These are phyloP conservation scores for Cnemophilus loriae DNA, from an alignment of 2,113 vertebrate species.

Conservation along the genomic window DNA sequence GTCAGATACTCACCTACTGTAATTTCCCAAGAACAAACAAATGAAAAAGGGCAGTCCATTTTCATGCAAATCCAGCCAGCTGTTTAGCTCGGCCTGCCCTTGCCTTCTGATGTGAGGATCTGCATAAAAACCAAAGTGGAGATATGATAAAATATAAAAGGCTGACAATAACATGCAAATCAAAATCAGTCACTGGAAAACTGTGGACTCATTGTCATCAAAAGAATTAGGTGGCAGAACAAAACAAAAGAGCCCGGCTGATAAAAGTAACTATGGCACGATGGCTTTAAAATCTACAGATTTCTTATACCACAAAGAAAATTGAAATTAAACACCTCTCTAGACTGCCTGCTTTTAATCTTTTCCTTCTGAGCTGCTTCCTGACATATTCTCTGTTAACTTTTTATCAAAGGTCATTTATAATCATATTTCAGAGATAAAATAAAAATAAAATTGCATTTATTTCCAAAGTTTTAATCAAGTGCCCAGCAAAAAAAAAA, in stretches of 20 bases:
- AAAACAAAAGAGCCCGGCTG: slow-evolving; percentile 70
- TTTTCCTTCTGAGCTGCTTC: slow-evolving; percentile 44
- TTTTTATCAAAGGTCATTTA: slow-evolving; percentile 65
- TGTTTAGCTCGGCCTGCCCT: slow-evolving; percentile 74
- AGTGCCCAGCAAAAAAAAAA: not conserved
- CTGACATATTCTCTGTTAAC: slow-evolving; percentile 53
- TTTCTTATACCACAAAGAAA: slow-evolving; percentile 45
- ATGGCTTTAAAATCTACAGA: slow-evolving; percentile 60
- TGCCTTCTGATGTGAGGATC: slow-evolving; percentile 74
- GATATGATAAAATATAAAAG: slow-evolving; percentile 71
- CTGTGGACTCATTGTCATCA: slow-evolving; percentile 69
- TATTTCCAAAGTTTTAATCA: slow-evolving; percentile 43
- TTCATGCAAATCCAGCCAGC: slow-evolving; percentile 80
- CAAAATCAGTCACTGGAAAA: slow-evolving; percentile 71
- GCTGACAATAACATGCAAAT: slow-evolving; percentile 76
- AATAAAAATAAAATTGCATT: slow-evolving; percentile 38
- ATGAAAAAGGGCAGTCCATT: slow-evolving; percentile 74
- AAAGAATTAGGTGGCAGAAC: slow-evolving; percentile 81
- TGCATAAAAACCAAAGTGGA: slow-evolving; percentile 75
- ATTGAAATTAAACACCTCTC: slow-evolving; percentile 63
- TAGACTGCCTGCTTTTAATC: slow-evolving; percentile 64
- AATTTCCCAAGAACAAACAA: slow-evolving; percentile 79
- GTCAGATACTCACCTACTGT: slow-evolving; percentile 74
- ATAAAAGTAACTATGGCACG: slow-evolving; percentile 66
- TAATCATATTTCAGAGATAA: slow-evolving; percentile 57